A percentile compares a stretch with the other conserved stretches of the same genome.
Conservation (phyloP, 1,140 invertebrate genomes). For the Bombus consobrinus region DNA sequence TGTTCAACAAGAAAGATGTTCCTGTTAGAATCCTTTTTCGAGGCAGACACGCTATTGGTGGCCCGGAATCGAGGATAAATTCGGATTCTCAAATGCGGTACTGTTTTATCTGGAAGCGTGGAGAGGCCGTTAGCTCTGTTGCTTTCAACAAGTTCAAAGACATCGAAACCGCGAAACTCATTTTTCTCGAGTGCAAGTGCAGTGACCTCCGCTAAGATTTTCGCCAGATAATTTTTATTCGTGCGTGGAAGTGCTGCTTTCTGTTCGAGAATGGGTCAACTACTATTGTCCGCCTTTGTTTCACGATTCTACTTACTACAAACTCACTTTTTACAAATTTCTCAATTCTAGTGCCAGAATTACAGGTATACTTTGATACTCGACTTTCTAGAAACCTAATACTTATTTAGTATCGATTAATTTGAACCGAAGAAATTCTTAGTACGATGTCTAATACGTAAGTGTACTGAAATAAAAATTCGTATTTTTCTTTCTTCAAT, state of each 20-base stretch:
- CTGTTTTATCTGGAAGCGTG: conserved; percentile 1
- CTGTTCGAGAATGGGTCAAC: no score
- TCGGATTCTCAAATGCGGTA: conserved; percentile 21
- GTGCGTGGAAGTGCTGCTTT: background rate
- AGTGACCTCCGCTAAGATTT: background rate
- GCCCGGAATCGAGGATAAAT: conserved; percentile 48
- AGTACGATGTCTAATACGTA: no score
- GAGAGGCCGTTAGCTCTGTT: background rate
- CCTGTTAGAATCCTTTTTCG: conserved; percentile 34
- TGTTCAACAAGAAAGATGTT: conserved; percentile 11
- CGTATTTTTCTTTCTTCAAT: no score
- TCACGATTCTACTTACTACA: no score
- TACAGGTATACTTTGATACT: no score
- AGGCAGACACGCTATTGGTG: conserved; percentile 21
- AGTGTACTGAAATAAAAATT: no score
- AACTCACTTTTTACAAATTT: no score
- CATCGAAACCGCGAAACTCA: background rate
- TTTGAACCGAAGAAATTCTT: no score
- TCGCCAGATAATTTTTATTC: background rate
- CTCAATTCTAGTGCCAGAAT: no score
- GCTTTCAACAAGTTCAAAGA: background rate
- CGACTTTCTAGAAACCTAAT: no score
- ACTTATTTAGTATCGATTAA: no score
- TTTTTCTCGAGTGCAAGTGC: background rate
- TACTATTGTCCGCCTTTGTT: no score